Evolutionary conservation across 2,113 vertebrate genomes (phyloP).

Genomic region (Rhinolophus ferrumequinum): DNA sequence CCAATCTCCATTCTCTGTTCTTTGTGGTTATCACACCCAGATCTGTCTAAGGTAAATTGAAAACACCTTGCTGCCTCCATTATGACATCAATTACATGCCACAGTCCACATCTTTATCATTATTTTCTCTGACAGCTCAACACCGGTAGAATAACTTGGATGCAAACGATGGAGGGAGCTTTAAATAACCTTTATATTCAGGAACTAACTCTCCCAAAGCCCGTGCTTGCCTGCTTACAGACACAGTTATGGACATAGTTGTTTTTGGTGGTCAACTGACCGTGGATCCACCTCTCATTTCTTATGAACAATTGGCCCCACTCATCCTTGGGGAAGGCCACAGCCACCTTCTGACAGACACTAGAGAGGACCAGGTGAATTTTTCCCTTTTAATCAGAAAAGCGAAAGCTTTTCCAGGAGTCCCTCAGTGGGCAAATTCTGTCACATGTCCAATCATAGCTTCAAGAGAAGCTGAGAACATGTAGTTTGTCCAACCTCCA

Average conservation of each 20-base stretch:
- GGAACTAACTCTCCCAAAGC: background rate
- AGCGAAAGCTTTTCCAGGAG: background rate
- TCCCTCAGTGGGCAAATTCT: background rate
- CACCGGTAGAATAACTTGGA: background rate
- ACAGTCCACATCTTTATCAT: background rate
- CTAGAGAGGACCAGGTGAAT: background rate
- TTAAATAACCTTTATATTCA: constrained; percentile 4
- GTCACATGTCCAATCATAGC: background rate
- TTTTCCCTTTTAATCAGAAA: background rate
- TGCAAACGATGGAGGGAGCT: background rate
- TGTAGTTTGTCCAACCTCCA: background rate
- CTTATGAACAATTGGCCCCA: background rate
- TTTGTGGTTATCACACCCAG: background rate
- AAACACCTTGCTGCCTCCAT: background rate
- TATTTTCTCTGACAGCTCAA: background rate
- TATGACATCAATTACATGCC: background rate
- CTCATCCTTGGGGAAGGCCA: background rate
- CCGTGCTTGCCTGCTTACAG: background rate
- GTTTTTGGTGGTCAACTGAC: background rate
- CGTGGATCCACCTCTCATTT: background rate
- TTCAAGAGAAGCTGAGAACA: background rate
- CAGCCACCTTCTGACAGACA: background rate
- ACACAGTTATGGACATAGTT: background rate
- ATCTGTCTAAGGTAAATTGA: background rate
- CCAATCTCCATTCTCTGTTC: background rate